Evolutionary conservation across 2,888 invertebrate species (phyloP).

Genomic region (Griposia aprilina): DNA sequence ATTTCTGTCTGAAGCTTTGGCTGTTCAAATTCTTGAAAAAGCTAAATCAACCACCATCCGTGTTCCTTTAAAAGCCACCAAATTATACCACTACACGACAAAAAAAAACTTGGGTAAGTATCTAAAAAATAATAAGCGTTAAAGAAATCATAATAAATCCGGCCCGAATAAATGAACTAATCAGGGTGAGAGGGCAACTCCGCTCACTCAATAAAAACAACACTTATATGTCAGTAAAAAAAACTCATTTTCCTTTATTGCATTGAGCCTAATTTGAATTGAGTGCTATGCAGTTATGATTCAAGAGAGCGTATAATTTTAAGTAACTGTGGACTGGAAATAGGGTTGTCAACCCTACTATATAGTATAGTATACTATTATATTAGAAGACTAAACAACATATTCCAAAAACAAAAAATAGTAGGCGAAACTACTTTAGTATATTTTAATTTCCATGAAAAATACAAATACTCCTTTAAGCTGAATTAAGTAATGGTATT

Average conservation of each 20-base stretch:
- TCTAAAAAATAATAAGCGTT: slow-evolving; percentile 78
- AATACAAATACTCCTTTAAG: too few relatives aligned
- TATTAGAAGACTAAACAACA: too few relatives aligned
- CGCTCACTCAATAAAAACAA: slow-evolving; percentile 88
- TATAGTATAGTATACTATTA: too few relatives aligned
- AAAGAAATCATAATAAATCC: slow-evolving; percentile 88
- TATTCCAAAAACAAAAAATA: too few relatives aligned
- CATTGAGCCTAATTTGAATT: slow-evolving; percentile 89
- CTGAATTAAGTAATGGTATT: too few relatives aligned
- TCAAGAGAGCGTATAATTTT: slow-evolving; percentile 89
- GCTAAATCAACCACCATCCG: background rate
- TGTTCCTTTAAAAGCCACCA: background rate
- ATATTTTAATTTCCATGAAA: too few relatives aligned
- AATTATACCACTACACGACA: slow-evolving; percentile 33
- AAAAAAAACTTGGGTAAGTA: slow-evolving; percentile 44
- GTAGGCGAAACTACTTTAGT: too few relatives aligned
- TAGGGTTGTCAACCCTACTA: too few relatives aligned
- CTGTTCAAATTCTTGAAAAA: background rate
- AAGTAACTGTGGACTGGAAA: slow-evolving; percentile 76
- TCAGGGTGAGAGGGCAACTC: slow-evolving; percentile 81
- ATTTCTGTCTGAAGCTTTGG: background rate
- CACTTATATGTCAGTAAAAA: slow-evolving; percentile 87
- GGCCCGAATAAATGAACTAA: slow-evolving; percentile 87
- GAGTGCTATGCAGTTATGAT: slow-evolving; percentile 90
- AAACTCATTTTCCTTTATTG: slow-evolving; percentile 90